These are phyloP conservation scores for Buphagus erythrorhynchus DNA, from an alignment of 2,797 vertebrate species.

Conservation along the genomic window DNA sequence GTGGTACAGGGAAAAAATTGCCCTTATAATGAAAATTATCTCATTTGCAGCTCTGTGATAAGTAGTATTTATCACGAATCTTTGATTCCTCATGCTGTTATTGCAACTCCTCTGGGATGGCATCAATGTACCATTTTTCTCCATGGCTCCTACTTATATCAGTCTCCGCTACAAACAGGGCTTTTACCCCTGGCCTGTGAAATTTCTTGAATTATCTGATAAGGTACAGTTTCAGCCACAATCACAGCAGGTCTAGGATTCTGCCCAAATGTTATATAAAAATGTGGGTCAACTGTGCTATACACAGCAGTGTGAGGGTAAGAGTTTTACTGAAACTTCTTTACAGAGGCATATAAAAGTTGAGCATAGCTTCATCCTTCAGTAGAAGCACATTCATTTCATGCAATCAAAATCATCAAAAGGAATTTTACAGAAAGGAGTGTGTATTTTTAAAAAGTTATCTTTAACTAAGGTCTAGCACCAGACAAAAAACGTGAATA, in stretches of 20 bases:
- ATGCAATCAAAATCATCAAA: not conserved
- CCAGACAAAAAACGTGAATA: not conserved
- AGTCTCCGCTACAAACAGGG: not conserved
- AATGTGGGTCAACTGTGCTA: not conserved
- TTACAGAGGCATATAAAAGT: not conserved
- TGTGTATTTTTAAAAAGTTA: conserved; percentile 31
- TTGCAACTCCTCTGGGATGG: not conserved
- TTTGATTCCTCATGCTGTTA: not conserved
- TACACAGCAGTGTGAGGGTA: not conserved
- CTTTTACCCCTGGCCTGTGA: not conserved
- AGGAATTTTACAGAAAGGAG: not conserved
- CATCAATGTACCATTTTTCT: not conserved
- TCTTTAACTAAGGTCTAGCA: conserved; percentile 24
- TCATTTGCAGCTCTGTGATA: not conserved
- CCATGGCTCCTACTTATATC: not conserved
- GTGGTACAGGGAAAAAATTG: not conserved
- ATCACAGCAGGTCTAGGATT: not conserved
- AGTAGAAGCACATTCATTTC: not conserved
- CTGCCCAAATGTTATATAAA: not conserved
- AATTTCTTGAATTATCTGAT: conserved; percentile 4
- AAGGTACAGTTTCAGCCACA: not conserved
- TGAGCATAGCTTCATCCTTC: not conserved
- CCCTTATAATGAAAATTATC: not conserved
- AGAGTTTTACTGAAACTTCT: not conserved
- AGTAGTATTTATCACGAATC: not conserved